A percentile compares a stretch with the other conserved stretches of the same genome.
phyloP scores from a whole-genome alignment of 2,113 vertebrate genomes.

The Sceloporus undulatus region DNA sequence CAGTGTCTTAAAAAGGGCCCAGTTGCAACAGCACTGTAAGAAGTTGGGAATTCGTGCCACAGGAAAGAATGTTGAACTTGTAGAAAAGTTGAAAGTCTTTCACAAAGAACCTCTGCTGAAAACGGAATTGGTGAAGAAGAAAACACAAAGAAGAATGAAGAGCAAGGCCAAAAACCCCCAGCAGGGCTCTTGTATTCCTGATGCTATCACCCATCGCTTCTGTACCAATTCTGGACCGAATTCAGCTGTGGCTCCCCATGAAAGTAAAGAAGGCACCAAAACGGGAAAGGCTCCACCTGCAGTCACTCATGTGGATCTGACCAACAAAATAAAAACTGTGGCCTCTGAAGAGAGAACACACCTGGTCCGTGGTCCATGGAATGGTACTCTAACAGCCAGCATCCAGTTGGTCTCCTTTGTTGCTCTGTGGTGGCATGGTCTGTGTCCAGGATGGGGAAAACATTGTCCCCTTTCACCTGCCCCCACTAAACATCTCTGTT shows the following conservation, averaged over 20 bases:
- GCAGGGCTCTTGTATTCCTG: background rate
- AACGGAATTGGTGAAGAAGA: background rate
- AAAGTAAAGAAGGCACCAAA: background rate
- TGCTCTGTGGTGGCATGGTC: background rate
- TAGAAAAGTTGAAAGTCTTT: constrained; percentile 2
- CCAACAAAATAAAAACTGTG: background rate
- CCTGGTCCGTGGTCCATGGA: constrained; percentile 6
- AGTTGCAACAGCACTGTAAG: background rate
- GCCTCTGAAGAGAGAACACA: constrained; percentile 1
- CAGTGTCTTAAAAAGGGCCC: background rate
- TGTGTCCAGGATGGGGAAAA: constrained; percentile 24
- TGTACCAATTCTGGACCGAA: background rate
- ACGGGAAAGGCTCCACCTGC: background rate
- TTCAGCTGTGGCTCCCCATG: background rate
- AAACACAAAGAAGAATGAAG: background rate
- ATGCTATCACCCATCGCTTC: background rate
- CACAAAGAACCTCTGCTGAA: background rate
- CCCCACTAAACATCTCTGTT: background rate
- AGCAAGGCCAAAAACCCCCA: too few species aligned
- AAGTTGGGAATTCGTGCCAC: constrained; percentile 11
- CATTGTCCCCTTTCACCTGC: background rate
- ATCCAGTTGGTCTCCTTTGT: constrained; percentile 23
- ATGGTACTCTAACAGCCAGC: background rate
- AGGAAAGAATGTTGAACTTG: constrained; percentile 21
- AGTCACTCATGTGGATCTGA: background rate